Percentiles rank a stretch among this genome's conserved stretches.
phyloP scores from a whole-genome alignment of 2,888 invertebrate genomes.

The Lasioglossum villosulum region DNA sequence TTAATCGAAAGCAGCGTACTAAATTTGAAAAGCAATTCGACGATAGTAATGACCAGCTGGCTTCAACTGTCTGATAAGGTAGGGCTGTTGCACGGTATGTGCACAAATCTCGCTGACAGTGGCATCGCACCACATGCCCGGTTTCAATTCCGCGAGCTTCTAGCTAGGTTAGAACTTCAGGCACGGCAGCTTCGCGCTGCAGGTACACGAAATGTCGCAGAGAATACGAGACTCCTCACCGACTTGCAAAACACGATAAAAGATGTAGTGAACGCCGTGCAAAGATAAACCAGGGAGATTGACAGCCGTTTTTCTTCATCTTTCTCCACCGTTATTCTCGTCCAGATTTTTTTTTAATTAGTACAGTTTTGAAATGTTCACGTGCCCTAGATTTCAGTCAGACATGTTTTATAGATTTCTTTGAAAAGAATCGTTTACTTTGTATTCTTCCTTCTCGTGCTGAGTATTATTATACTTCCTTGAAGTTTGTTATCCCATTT shows the following conservation, averaged over 20 bases:
- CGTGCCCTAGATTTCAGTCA: conserved; percentile 8
- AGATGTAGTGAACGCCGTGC: conserved; percentile 91
- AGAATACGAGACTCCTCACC: conserved; percentile 88
- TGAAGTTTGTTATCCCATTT: conserved; percentile 19
- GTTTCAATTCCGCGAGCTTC: conserved; percentile 93
- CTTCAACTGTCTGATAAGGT: conserved; percentile 92
- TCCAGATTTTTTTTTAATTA: conserved; percentile 46
- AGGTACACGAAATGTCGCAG: conserved; percentile 89
- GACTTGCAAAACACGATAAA: conserved; percentile 90
- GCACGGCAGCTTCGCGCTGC: conserved; percentile 89
- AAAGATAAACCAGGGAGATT: conserved; percentile 85
- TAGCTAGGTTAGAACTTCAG: conserved; percentile 89
- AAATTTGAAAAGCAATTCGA: conserved; percentile 86
- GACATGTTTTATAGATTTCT: conserved; percentile 33
- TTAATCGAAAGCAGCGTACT: conserved; percentile 88
- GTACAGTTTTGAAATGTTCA: conserved; percentile 15
- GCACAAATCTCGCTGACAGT: conserved; percentile 93
- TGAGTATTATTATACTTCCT: conserved; percentile 10
- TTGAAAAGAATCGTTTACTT: conserved; percentile 7
- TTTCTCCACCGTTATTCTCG: conserved; percentile 51
- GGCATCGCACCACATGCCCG: conserved; percentile 94
- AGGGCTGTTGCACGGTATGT: conserved; percentile 92
- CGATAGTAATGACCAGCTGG: conserved; percentile 89
- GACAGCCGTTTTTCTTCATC: conserved; percentile 31
- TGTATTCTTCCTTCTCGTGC: neutral